Base-by-base conservation (phyloP, 2,797 vertebrate genomes). In the Spinibarbus caldwelli region DNA sequence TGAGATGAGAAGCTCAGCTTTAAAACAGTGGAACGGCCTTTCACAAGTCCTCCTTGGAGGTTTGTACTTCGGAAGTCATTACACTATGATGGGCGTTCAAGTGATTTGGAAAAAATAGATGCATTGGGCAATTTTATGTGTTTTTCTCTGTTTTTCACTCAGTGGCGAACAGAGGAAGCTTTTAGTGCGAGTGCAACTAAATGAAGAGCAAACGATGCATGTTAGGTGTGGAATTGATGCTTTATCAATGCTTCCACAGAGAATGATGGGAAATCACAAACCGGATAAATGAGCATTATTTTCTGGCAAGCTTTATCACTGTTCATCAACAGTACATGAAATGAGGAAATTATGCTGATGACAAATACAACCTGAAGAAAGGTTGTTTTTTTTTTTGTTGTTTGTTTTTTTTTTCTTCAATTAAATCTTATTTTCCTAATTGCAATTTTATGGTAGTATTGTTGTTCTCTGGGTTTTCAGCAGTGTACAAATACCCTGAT, bases 21-120 rank as follows among this genome's bases (percentile, higher is more conserved):
- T 64, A 47, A 67, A 67, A 34, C 43, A n/a, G 31, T 62, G 88
- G 87, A 93, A 85, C 43, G 21, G 80, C 62, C 79, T 81, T 88
- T 87, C 82, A 78, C 86, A 84, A 85, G 77, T 87, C 76, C 87
- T 82, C 38, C 84, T n/a, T 62, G 7, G 52, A 83, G 82, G 10
- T 79, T 79, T 66, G 57, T 31, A 43, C 59, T 79, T 47, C 17
- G 41, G 17, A 66, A 66, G 57, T 45, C 41, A 66, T 62, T 79
- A 66, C 62, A 19, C 70, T 72, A 29, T 72, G 70, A 72, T 12
- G 59, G 26, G 57, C 0, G 5, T 59, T 78, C 38, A 71, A 71
- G 41, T 62, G 4, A 78, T 62, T 43, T 57, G 29, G 47, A 62
- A 64, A 45, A 62, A 64, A 41, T 59, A 31, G 41, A 64, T 64